Percentiles rank a stretch among this genome's conserved stretches.
These are phyloP conservation scores for Apoderus coryli DNA, from an alignment of 2,888 invertebrate genomes.

Conservation along the genomic window DNA sequence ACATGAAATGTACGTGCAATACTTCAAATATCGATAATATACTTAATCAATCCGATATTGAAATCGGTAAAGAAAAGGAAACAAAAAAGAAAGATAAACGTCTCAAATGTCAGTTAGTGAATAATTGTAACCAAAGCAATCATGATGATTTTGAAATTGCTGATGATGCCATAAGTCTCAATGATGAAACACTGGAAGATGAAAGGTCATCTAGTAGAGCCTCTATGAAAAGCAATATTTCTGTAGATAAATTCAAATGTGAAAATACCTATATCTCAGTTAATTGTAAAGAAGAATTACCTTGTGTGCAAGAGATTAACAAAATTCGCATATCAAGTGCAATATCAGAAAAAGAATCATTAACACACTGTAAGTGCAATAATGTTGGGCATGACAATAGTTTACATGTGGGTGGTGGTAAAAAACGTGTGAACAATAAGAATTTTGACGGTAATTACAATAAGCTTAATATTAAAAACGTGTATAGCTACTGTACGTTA, in stretches of 20 bases:
- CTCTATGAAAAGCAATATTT: slow-evolving; percentile 29
- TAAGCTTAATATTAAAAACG: slow-evolving; percentile 26
- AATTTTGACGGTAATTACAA: slow-evolving; percentile 30
- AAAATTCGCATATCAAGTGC: slow-evolving; percentile 20
- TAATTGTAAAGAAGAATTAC: slow-evolving; percentile 57
- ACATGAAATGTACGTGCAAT: slow-evolving; percentile 23
- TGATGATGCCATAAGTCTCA: slow-evolving; percentile 32
- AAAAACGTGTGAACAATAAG: slow-evolving; percentile 20
- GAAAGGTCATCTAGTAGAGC: slow-evolving; percentile 27
- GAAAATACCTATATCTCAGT: slow-evolving; percentile 43
- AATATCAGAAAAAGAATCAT: slow-evolving; percentile 11
- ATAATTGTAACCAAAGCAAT: slow-evolving; percentile 21
- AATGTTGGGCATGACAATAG: slow-evolving; percentile 7
- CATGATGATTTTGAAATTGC: slow-evolving; percentile 31
- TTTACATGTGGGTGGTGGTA: not conserved
- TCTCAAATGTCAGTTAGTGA: no score
- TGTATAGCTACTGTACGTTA: slow-evolving; percentile 39
- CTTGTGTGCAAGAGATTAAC: slow-evolving; percentile 35
- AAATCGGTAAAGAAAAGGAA: slow-evolving; percentile 31
- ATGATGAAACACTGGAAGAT: slow-evolving; percentile 24
- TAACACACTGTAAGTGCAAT: slow-evolving; percentile 6
- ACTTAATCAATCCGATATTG: slow-evolving; percentile 35
- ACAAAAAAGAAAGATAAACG: slow-evolving; percentile 17
- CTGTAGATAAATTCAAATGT: slow-evolving; percentile 22
- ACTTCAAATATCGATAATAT: slow-evolving; percentile 23